A percentile compares a stretch with the other conserved stretches of the same genome.
These are phyloP conservation scores for Nicator chloris DNA, from an alignment of 2,113 vertebrate species.

Conservation along the genomic window DNA sequence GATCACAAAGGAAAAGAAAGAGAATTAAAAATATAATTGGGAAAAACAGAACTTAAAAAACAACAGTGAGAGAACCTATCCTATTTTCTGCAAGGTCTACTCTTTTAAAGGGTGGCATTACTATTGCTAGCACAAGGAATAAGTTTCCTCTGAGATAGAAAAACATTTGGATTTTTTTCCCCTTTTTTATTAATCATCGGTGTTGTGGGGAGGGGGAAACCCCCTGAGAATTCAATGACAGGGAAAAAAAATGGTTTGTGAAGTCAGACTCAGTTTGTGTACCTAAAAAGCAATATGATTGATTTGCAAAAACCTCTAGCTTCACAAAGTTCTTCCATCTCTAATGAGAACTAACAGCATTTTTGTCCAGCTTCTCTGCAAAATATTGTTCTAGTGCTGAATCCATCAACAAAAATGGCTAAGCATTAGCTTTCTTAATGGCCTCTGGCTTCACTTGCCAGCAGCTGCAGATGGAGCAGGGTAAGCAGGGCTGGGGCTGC, in stretches of 20 bases:
- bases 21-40: slow-evolving; percentile 30
- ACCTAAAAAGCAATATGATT: slow-evolving; percentile 64
- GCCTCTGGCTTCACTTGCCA: slow-evolving; percentile 58
- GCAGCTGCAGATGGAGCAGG: slow-evolving; percentile 55
- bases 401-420: slow-evolving; percentile 69
- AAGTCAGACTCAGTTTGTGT: slow-evolving; percentile 58
- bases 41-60: neutral
- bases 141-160: slow-evolving; percentile 30
- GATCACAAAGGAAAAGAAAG: neutral
- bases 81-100: neutral
- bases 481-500: slow-evolving; percentile 33
- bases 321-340: slow-evolving; percentile 59
- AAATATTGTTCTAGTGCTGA: slow-evolving; percentile 64
- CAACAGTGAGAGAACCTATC: neutral
- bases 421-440: slow-evolving; percentile 65
- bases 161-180: slow-evolving; percentile 22
- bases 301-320: slow-evolving; percentile 63
- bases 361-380: slow-evolving; percentile 63
- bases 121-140: neutral
- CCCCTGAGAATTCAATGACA: slow-evolving; percentile 49
- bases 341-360: slow-evolving; percentile 65
- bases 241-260: slow-evolving; percentile 39
- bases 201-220: slow-evolving; percentile 4
- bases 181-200: slow-evolving; percentile 37
- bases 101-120: neutral